Percentiles rank a stretch among this genome's conserved stretches.
phyloP scores from a whole-genome alignment of 2,888 invertebrate species.

The Cryptocephalus moraei region DNA sequence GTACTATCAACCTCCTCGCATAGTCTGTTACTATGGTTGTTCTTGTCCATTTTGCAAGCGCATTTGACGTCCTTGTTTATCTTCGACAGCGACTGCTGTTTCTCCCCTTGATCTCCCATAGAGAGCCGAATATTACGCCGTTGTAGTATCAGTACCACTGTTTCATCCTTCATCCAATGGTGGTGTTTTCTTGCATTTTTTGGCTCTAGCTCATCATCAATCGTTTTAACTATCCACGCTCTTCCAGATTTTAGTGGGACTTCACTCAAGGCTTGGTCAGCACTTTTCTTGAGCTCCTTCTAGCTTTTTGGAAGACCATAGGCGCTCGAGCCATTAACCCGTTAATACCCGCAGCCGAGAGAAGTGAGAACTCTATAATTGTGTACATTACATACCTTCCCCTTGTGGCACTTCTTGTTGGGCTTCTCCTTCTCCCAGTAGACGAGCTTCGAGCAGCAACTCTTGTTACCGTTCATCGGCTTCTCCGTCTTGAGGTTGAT shows the following conservation, averaged over 20 bases:
- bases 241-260: background rate
- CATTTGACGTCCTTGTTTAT: background rate
- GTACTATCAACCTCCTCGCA: background rate
- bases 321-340: background rate
- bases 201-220: too few relatives aligned
- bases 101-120: too few relatives aligned
- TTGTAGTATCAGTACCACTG: too few relatives aligned
- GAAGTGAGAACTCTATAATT: too few relatives aligned
- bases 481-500: conserved; percentile 14
- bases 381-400: too few relatives aligned
- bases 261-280: background rate
- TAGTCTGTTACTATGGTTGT: background rate
- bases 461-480: conserved; percentile 8
- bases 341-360: too few relatives aligned
- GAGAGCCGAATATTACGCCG: too few relatives aligned
- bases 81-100: background rate
- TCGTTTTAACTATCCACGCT: background rate
- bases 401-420: conserved; percentile 5
- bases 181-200: too few relatives aligned
- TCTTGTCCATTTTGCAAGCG: background rate
- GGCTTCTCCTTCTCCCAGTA: conserved; percentile 15
- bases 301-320: too few relatives aligned
- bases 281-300: too few relatives aligned
- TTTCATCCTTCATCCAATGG: too few relatives aligned
- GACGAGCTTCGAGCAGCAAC: conserved; percentile 17